phyloP scores from a whole-genome alignment of 1,140 invertebrate genomes.

The Helicoverpa zea region DNA sequence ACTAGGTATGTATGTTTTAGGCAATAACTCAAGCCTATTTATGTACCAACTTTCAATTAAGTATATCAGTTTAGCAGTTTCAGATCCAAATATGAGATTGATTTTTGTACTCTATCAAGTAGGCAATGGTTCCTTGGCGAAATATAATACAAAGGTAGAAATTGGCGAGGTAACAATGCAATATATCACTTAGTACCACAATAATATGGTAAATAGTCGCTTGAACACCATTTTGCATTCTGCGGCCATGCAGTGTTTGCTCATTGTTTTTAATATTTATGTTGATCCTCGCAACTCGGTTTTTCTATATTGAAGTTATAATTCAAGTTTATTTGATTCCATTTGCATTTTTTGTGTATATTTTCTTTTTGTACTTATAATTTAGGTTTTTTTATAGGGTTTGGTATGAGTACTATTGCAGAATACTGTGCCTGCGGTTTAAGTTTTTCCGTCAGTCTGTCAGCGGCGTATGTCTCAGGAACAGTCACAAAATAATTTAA shows the following conservation, averaged over 20 bases:
- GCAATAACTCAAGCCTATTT: too few relatives aligned
- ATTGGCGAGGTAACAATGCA: neutral
- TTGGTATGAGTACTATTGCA: too few relatives aligned
- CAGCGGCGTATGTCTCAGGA: too few relatives aligned
- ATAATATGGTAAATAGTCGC: constrained; percentile 12
- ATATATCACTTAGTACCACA: constrained; percentile 5
- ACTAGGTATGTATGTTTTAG: too few relatives aligned
- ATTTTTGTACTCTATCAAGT: too few relatives aligned
- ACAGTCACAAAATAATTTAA: too few relatives aligned
- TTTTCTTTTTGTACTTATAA: neutral
- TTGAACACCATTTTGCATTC: constrained; percentile 33
- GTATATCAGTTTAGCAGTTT: too few relatives aligned
- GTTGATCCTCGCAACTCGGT: constrained; percentile 10
- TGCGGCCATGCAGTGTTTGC: neutral
- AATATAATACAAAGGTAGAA: neutral
- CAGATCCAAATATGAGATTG: too few relatives aligned
- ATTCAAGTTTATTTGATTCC: constrained; percentile 34
- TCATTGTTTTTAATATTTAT: constrained; percentile 31
- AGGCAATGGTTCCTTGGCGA: neutral
- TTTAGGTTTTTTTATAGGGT: neutral
- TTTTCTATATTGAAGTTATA: constrained; percentile 35
- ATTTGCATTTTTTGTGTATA: constrained; percentile 12
- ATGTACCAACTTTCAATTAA: too few relatives aligned
- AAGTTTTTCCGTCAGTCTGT: too few relatives aligned
- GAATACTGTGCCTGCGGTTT: too few relatives aligned